phyloP scores from a whole-genome alignment of 2,888 invertebrate genomes.

The Dasysyrphus albostriatus region DNA sequence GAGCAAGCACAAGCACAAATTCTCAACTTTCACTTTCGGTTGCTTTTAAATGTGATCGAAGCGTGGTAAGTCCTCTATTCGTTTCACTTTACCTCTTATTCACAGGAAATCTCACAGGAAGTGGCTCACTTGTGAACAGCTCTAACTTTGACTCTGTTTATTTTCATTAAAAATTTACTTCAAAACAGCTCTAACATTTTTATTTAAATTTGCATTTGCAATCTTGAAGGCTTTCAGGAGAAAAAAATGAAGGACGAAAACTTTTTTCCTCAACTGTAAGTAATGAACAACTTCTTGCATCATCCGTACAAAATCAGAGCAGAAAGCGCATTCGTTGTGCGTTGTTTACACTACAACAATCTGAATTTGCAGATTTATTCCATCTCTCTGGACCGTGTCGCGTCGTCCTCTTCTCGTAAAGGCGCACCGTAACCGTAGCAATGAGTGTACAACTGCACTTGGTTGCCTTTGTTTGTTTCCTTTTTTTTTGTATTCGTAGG shows the following conservation, averaged over 20 bases:
- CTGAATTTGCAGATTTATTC: conserved; percentile 73
- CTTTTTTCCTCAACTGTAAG: conserved; percentile 40
- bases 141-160: too few relatives aligned
- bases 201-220: too few relatives aligned
- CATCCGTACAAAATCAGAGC: conserved; percentile 52
- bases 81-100: too few relatives aligned
- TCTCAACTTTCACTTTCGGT: too few relatives aligned
- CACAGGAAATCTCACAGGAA: too few relatives aligned
- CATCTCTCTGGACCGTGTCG: conserved; percentile 60
- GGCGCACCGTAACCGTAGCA: conserved; percentile 21
- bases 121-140: too few relatives aligned
- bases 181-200: too few relatives aligned
- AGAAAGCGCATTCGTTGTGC: conserved; percentile 69
- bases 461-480: conserved; percentile 7
- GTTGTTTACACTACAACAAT: conserved; percentile 70
- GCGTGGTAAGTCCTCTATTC: too few relatives aligned
- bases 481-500: conserved; percentile 13
- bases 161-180: too few relatives aligned
- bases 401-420: conserved; percentile 33
- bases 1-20: too few relatives aligned
- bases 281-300: conserved; percentile 21
- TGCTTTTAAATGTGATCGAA: too few relatives aligned
- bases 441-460: conserved; percentile 9
- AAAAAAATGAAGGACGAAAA: not conserved
- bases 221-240: too few relatives aligned